Evolutionary conservation across 2,888 invertebrate genomes (phyloP).

Genomic region (Abrostola tripartita): DNA sequence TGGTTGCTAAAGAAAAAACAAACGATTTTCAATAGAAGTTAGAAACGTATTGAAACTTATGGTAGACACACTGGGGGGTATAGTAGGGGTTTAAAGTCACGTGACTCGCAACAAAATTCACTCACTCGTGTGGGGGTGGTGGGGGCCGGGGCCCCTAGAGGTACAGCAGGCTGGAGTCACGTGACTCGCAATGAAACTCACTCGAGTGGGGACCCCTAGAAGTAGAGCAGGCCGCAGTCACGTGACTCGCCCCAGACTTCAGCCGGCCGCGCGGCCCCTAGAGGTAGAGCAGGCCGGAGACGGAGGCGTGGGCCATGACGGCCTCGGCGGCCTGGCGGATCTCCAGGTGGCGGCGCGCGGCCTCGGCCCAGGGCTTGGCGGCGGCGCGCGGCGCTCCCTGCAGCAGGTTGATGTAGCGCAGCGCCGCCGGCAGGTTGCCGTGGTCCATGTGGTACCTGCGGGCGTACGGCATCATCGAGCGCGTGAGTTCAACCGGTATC

Average conservation of each 20-base stretch:
- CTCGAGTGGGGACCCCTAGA: too few species aligned
- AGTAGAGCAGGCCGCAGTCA: background rate
- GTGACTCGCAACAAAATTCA: constrained; percentile 3
- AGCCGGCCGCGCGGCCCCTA: too few species aligned
- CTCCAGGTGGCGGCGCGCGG: constrained; percentile 94
- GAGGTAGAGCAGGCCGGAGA: constrained; percentile 89
- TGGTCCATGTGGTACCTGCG: constrained; percentile 95
- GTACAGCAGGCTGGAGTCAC: constrained; percentile 89
- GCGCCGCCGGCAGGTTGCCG: constrained; percentile 94
- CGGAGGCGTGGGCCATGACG: constrained; percentile 96
- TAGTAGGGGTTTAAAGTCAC: too few species aligned
- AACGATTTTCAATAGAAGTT: too few species aligned
- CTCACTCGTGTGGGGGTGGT: background rate
- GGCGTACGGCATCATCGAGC: too few species aligned
- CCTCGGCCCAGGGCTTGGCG: constrained; percentile 95
- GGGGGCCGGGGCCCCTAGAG: constrained; percentile 59
- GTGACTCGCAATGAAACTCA: too few species aligned
- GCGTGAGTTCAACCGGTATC: too few species aligned
- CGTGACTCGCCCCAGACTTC: too few species aligned
- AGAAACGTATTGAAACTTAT: too few species aligned
- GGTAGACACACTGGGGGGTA: too few species aligned
- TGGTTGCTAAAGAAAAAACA: too few species aligned
- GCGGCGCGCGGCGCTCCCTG: constrained; percentile 95
- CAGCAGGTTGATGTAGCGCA: constrained; percentile 96
- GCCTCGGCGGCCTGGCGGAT: constrained; percentile 96